Evolutionary conservation across 1,140 invertebrate genomes (phyloP), one percentile per base, ranked within the genome.

Genomic region (Zaprionus kolodkinae): DNA sequence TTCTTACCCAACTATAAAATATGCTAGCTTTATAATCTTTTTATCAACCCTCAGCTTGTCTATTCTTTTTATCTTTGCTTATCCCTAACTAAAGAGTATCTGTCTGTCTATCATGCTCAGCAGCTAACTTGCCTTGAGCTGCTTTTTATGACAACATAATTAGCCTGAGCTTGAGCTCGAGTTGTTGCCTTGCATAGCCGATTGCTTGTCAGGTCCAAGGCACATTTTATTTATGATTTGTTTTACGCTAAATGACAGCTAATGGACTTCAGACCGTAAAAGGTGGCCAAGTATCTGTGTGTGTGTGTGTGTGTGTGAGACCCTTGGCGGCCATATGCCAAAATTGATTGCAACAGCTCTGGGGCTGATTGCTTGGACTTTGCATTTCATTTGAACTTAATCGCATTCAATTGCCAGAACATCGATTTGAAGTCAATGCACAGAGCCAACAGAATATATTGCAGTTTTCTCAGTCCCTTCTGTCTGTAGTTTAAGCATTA

Each of bases 231-330:
- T 81, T 78, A 85, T 85, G 81, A 78, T 85, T 81, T 85, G 70
- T 69, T 81, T 84, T 77, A 77, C 73, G 74, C 81, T 79, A 84
- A 84, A 76, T 84, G 65, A 80, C 69, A 73, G 77, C 81, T 84
- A 85, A 85, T 84, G 77, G 81, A 84, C 72, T 60, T 52, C 72
- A 48, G 62, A n/a, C 73, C 73, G 73, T 84, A 70, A 84, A 82
- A 80, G 62, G 61, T 77, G 55, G 50, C 63, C 63, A 60, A 45
- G 55, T 72, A 12, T 54, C 50, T 36, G 21, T 27, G 40, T 43
- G 2, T 36, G 40, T 43, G 40, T 40, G 38, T 15, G 4, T 43
- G 40, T 43, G 40, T 36, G 40, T 6, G 55, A 27, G 30, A 15
- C n/a, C 63, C 45, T 52, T 59, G 11, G 48, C n/a, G 57, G 79